A percentile compares a stretch with the other conserved stretches of the same genome.
phyloP scores from a whole-genome alignment of 2,797 vertebrate genomes.

The Australoheros facetus region DNA sequence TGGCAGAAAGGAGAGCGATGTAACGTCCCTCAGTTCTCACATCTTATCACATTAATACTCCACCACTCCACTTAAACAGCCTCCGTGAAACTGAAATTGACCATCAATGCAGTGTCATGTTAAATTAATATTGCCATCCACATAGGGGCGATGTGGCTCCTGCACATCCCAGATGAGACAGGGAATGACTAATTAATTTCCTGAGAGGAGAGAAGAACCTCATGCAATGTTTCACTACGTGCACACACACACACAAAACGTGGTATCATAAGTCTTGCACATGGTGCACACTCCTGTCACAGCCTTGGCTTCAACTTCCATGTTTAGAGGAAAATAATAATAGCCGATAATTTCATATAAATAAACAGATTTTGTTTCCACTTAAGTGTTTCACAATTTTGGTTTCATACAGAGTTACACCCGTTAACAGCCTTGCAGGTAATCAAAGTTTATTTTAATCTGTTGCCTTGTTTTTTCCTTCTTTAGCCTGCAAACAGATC shows the following conservation, averaged over 20 bases:
- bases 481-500: not conserved
- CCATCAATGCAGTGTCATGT: constrained; percentile 88
- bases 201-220: constrained; percentile 71
- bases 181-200: constrained; percentile 83
- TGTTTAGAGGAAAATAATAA: constrained; percentile 20
- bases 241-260: constrained; percentile 3
- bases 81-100: constrained; percentile 85
- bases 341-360: constrained; percentile 12
- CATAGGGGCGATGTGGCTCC: constrained; percentile 77
- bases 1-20: constrained; percentile 88
- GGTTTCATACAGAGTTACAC: not conserved
- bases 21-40: constrained; percentile 87
- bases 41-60: constrained; percentile 85
- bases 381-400: not conserved
- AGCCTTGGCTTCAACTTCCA: constrained; percentile 23
- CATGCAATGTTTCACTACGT: constrained; percentile 64
- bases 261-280: constrained; percentile 39
- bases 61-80: constrained; percentile 86
- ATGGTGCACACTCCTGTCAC: constrained; percentile 25
- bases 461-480: not conserved
- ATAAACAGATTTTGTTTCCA: constrained; percentile 14
- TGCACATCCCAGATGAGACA: constrained; percentile 79
- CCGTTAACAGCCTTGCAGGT: not conserved
- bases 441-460: not conserved
- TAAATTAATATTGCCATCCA: constrained; percentile 86